Base-by-base conservation (phyloP, 2,113 vertebrate species). In the Sisor rabdophorus region DNA sequence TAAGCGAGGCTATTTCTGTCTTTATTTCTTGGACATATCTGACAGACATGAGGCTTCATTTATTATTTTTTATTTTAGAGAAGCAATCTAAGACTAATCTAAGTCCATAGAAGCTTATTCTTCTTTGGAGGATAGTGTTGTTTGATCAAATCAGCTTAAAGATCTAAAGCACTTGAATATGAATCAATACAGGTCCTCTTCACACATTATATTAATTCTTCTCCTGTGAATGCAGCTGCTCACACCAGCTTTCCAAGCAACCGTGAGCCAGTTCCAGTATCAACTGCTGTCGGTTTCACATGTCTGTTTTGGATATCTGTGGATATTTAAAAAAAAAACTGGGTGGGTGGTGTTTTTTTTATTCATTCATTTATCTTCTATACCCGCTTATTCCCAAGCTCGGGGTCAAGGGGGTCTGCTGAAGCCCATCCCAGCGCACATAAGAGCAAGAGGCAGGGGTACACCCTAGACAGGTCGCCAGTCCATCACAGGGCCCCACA, bases 141-240 rank as follows among this genome's bases (percentile, higher is more conserved):
- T 73, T 78, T 30, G 59, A 76, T 73, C 56, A 67, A 60, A 65
- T 32, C 65, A 63, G 30, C 24, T 75, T 15, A 40, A 50, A 78
- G 58, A 55, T 58, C 73, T 58, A 3, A 73, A 4, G 13, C 32
- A n/a, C 67, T 69, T 36, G 55, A 73, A 47, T 75, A 63, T 79
- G 52, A 72, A 81, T 71, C 79, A 81, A 83, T 76, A 71, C 32
- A 36, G 9, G 16, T 40, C 11, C 59, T 60, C 16, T 70, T 58
- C 54, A 44, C 59, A 60, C 52, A 44, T 53, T 47, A 19, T 44
- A 76, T 78, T 71, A 75, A 80, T 80, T n/a, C 73, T 30, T 71
- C 19, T 71, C 24, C 30, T 63, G 36, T 8, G 44, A 73, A 73
- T 52, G 64, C 65, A 82, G 77, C 20, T 48, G 59, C 53, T 53